phyloP scores from a whole-genome alignment of 92 coral and sea anemone genomes.

The Palythoa caribaeorum region DNA sequence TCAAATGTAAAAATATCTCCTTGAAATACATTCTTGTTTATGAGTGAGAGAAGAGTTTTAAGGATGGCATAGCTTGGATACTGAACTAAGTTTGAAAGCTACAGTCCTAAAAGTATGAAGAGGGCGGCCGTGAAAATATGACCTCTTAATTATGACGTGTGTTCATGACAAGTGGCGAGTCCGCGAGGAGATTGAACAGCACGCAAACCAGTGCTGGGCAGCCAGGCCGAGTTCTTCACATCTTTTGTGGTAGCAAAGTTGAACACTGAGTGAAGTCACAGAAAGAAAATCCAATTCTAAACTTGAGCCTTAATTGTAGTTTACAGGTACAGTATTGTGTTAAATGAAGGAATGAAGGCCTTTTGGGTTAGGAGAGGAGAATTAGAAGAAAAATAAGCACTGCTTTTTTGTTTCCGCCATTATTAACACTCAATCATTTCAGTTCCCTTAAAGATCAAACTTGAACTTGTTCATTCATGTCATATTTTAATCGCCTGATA shows the following conservation, averaged over 20 bases:
- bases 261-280: conserved; percentile 10
- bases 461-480: conserved; percentile 11
- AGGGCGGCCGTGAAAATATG: conserved; percentile 17
- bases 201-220: conserved; percentile 44
- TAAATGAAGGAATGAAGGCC: not conserved
- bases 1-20: not conserved
- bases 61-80: not conserved
- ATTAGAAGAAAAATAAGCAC: not conserved
- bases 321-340: conserved; percentile 24
- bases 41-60: not conserved
- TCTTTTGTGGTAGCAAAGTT: conserved; percentile 14
- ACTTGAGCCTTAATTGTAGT: conserved; percentile 1
- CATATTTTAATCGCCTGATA: conserved; percentile 9
- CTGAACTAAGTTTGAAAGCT: not conserved
- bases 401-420: conserved; percentile 39
- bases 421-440: conserved; percentile 8
- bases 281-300: conserved; percentile 1
- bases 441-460: conserved; percentile 27
- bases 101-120: not conserved
- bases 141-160: conserved; percentile 39
- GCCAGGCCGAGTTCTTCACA: conserved; percentile 30
- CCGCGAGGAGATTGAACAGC: conserved; percentile 33
- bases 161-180: conserved; percentile 26
- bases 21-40: not conserved
- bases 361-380: not conserved